Conservation (phyloP, 1,140 invertebrate genomes). For the Cherax destructor region DNA sequence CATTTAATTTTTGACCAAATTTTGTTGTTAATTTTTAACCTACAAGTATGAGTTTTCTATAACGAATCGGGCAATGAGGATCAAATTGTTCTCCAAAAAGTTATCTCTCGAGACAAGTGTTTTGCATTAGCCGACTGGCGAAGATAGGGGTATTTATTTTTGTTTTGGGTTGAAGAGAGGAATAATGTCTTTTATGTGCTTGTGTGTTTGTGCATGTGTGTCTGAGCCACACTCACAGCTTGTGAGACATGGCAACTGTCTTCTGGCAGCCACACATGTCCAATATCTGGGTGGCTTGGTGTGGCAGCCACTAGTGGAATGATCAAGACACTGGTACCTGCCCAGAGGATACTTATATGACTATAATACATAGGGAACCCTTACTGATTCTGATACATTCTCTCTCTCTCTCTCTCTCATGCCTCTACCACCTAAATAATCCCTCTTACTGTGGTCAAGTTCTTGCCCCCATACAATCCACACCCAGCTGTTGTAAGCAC, state of each 20-base stretch:
- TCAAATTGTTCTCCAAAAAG: conserved; percentile 32
- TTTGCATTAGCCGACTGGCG: conserved; percentile 67
- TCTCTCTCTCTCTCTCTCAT: too few species aligned
- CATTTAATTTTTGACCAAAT: conserved; percentile 27
- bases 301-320: neutral
- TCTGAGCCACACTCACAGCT: conserved; percentile 51
- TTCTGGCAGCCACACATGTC: neutral
- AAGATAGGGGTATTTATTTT: conserved; percentile 33
- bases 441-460: too few species aligned
- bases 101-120: conserved; percentile 57
- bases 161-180: conserved; percentile 34
- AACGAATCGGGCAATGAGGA: conserved; percentile 53
- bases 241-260: neutral
- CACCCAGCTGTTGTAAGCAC: too few species aligned
- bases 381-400: too few species aligned
- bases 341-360: too few species aligned
- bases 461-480: too few species aligned
- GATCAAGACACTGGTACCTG: neutral
- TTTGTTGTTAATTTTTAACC: conserved; percentile 40
- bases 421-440: too few species aligned
- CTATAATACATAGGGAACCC: neutral
- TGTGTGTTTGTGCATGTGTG: conserved; percentile 39
- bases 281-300: conserved; percentile 5
- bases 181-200: neutral
- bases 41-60: conserved; percentile 28